Percentiles rank a stretch among this genome's conserved stretches.
Evolutionary conservation across 1,140 invertebrate species (phyloP).

Genomic region (Sitophilus oryzae): DNA sequence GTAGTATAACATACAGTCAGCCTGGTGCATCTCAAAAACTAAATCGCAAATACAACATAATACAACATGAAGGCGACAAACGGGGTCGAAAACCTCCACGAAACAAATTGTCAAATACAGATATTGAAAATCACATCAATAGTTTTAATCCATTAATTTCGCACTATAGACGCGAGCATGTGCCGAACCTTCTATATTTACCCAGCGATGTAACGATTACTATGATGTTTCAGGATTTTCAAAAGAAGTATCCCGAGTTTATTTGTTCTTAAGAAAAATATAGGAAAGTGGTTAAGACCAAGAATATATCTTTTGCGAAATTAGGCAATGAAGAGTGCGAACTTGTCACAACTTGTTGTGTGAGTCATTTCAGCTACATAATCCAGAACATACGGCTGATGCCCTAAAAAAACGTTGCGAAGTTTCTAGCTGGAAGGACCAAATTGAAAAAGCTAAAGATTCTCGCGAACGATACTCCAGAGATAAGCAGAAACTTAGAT

Average conservation of each 20-base stretch:
- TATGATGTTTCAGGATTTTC: slow-evolving; percentile 17
- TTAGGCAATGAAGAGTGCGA: slow-evolving; percentile 10
- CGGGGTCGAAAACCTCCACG: background rate
- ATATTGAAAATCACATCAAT: slow-evolving; percentile 12
- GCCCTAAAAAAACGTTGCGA: background rate
- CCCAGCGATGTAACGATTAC: slow-evolving; percentile 17
- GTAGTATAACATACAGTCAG: background rate
- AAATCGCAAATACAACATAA: background rate
- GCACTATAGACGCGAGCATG: slow-evolving; percentile 20
- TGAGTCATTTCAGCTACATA: slow-evolving; percentile 8
- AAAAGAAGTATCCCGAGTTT: slow-evolving; percentile 14
- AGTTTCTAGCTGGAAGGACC: background rate
- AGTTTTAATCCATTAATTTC: slow-evolving; percentile 12
- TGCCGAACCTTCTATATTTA: slow-evolving; percentile 16
- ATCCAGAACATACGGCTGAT: slow-evolving; percentile 6
- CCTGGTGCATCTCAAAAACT: background rate
- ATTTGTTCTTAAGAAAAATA: slow-evolving; percentile 20
- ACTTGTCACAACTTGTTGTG: slow-evolving; percentile 14
- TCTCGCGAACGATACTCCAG: no score
- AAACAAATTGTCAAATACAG: background rate
- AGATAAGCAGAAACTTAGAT: no score
- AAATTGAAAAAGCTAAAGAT: background rate
- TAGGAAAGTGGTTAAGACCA: slow-evolving; percentile 8
- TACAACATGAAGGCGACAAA: background rate
- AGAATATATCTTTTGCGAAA: slow-evolving; percentile 20